A percentile compares a stretch with the other conserved stretches of the same genome.
Evolutionary conservation across 37 sponge, comb jelly and placozoan species (phyloP).

Genomic region (Amphimedon queenslandica): DNA sequence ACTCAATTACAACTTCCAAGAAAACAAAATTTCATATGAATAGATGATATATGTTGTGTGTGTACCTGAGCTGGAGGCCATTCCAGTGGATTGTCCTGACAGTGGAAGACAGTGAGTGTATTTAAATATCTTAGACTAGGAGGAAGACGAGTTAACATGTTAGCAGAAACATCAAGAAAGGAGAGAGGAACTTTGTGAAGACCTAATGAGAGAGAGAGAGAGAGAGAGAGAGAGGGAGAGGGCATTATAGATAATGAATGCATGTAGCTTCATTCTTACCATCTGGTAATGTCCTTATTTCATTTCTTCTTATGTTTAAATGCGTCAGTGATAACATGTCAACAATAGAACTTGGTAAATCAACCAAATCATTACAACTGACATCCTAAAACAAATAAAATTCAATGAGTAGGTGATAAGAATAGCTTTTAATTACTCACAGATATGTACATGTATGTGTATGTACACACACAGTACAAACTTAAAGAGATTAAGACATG

Average conservation of each 20-base stretch:
- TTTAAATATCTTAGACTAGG: constrained; percentile 20
- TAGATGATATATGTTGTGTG: too few relatives aligned
- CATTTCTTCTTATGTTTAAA: constrained; percentile 56
- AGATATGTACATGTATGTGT: neutral
- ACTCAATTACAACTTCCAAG: too few relatives aligned
- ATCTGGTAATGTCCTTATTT: constrained; percentile 46
- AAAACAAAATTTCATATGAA: too few relatives aligned
- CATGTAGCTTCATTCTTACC: constrained; percentile 9
- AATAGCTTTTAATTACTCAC: neutral
- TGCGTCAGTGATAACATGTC: constrained; percentile 30
- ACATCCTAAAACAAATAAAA: constrained; percentile 29
- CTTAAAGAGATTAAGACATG: too few relatives aligned
- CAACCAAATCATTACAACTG: constrained; percentile 55
- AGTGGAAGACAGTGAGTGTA: constrained; percentile 23
- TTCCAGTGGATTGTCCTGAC: constrained; percentile 62
- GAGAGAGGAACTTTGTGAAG: constrained; percentile 11
- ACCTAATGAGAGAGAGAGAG: constrained; percentile 24
- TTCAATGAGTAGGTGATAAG: too few relatives aligned
- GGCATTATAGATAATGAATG: neutral
- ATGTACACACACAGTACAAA: constrained; percentile 4
- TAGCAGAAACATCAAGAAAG: neutral
- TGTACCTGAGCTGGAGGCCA: constrained; percentile 55
- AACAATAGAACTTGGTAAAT: constrained; percentile 44
- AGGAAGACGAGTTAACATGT: constrained; percentile 15
- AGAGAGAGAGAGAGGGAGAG: constrained; percentile 34